phyloP scores from a whole-genome alignment of 2,113 vertebrate genomes.

The Colius striatus region DNA sequence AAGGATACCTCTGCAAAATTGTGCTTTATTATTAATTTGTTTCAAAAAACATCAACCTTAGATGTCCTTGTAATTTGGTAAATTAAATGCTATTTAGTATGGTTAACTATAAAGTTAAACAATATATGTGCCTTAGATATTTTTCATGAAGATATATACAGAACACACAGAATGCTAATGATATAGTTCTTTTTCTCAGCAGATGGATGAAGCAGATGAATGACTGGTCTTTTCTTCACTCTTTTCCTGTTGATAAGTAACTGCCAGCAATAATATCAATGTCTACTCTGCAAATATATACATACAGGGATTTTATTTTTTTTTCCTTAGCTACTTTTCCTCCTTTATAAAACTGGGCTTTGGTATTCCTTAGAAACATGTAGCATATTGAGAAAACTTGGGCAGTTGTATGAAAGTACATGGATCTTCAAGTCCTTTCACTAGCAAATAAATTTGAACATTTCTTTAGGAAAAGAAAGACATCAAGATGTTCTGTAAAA shows the following conservation, averaged over 20 bases:
- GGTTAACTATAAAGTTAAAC: not conserved
- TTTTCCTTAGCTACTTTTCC: not conserved
- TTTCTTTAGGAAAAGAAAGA: not conserved
- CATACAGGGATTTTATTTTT: not conserved
- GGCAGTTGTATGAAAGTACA: not conserved
- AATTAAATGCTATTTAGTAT: not conserved
- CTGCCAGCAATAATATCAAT: not conserved
- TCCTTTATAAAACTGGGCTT: not conserved
- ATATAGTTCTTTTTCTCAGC: not conserved
- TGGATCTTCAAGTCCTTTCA: not conserved
- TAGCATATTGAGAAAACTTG: fast-evolving
- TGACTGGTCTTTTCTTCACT: slow-evolving; percentile 35
- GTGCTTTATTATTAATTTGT: not conserved
- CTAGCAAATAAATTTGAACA: not conserved
- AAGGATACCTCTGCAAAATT: not conserved
- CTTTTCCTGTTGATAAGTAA: not conserved
- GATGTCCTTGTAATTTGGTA: not conserved
- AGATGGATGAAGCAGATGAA: slow-evolving; percentile 24
- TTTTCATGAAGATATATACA: not conserved
- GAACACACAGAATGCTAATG: not conserved
- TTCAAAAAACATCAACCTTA: not conserved
- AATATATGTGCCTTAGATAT: not conserved
- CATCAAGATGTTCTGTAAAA: not conserved
- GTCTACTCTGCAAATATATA: not conserved
- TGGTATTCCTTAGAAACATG: not conserved